Conservation (phyloP, 2,797 vertebrate species). For the Momotus momota region DNA sequence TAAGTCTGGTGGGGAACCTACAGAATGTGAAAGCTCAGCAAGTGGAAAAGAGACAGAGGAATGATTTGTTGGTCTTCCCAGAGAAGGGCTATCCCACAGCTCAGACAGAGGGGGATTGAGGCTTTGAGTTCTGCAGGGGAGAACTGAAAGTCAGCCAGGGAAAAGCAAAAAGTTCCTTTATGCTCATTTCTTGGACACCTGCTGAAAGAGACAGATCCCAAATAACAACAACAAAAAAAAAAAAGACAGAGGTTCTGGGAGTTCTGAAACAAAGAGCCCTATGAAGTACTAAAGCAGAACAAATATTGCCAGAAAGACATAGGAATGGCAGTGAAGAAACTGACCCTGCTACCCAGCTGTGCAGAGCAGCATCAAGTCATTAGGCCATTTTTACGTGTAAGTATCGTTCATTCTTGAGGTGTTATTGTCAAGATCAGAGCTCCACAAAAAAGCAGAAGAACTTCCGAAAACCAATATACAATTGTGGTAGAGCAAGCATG, state of each 20-base stretch:
- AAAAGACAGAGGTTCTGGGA: neutral
- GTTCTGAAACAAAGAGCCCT: neutral
- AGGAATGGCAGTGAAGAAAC: neutral
- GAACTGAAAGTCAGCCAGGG: neutral
- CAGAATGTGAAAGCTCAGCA: slow-evolving; percentile 5
- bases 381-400: neutral
- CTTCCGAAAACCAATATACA: neutral
- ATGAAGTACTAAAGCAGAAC: neutral
- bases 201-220: neutral
- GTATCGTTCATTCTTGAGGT: neutral
- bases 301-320: neutral
- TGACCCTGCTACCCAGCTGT: neutral
- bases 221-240: neutral
- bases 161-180: neutral
- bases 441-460: neutral
- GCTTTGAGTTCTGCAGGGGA: neutral
- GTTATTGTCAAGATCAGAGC: neutral
- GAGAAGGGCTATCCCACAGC: neutral
- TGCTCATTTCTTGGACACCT: neutral
- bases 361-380: neutral
- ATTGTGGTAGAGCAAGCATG: neutral
- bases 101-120: neutral
- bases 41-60: neutral
- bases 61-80: neutral
- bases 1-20: neutral